phyloP scores from a whole-genome alignment of 2,797 vertebrate genomes.

The Hypotaenidia okinawae region DNA sequence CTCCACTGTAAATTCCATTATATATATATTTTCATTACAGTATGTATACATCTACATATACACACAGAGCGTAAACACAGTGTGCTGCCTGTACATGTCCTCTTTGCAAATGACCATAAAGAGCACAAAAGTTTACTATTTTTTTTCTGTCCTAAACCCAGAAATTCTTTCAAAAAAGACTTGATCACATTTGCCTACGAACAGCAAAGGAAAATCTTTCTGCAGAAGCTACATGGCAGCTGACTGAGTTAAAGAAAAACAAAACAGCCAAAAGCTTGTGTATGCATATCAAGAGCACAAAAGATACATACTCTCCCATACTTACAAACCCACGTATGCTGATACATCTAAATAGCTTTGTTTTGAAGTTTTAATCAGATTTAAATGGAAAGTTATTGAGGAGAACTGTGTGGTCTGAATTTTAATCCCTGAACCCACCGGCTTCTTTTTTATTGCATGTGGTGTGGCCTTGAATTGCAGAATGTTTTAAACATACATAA shows the following conservation, averaged over 20 bases:
- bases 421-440: slow-evolving; percentile 76
- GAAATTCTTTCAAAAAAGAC: background rate
- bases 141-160: background rate
- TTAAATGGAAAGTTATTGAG: slow-evolving; percentile 69
- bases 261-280: background rate
- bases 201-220: background rate
- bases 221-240: background rate
- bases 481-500: slow-evolving; percentile 92
- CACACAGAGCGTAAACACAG: background rate
- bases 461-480: slow-evolving; percentile 91
- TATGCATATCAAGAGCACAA: background rate
- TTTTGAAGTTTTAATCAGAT: slow-evolving; percentile 75
- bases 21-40: background rate
- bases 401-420: slow-evolving; percentile 71
- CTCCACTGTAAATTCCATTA: background rate
- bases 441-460: slow-evolving; percentile 76
- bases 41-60: background rate
- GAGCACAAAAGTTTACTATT: background rate
- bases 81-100: background rate
- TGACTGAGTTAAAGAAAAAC: slow-evolving; percentile 5
- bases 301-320: background rate
- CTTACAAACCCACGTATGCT: background rate
- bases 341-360: slow-evolving; percentile 59
- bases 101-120: background rate
- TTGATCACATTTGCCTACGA: background rate